These are phyloP conservation scores for Catharus minimus DNA, from an alignment of 2,113 vertebrate genomes.

Conservation along the genomic window DNA sequence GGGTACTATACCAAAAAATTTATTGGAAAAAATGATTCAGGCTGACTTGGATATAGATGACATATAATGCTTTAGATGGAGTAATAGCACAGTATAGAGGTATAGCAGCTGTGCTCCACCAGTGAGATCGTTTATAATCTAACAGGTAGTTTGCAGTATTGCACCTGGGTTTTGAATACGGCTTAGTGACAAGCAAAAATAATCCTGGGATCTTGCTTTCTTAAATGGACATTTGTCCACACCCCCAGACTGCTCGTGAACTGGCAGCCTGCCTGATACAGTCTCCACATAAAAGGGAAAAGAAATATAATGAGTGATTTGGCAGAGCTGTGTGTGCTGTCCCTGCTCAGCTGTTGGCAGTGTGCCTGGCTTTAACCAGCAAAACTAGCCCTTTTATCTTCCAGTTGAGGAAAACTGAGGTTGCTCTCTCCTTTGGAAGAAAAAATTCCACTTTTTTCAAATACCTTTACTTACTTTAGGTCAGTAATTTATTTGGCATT, in stretches of 20 bases:
- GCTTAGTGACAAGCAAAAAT: background rate
- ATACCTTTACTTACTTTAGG: background rate
- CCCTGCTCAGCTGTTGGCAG: background rate
- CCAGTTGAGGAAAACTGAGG: background rate
- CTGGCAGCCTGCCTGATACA: background rate
- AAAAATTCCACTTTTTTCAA: background rate
- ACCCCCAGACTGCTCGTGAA: background rate
- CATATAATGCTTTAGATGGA: background rate
- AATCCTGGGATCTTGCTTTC: constrained; percentile 6
- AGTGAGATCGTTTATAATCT: background rate
- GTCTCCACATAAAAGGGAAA: background rate
- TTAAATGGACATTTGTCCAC: background rate
- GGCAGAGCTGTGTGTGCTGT: constrained; percentile 3
- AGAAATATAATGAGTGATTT: background rate
- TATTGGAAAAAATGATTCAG: background rate
- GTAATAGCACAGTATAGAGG: background rate
- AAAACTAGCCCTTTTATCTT: background rate
- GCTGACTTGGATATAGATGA: background rate
- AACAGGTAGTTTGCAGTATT: background rate
- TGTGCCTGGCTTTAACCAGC: background rate
- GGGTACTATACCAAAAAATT: background rate
- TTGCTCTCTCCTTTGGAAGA: background rate
- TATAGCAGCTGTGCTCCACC: background rate
- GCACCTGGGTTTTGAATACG: background rate
- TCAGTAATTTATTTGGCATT: background rate